Conservation (phyloP, 2,113 vertebrate genomes). For the Eurystomus gularis region DNA sequence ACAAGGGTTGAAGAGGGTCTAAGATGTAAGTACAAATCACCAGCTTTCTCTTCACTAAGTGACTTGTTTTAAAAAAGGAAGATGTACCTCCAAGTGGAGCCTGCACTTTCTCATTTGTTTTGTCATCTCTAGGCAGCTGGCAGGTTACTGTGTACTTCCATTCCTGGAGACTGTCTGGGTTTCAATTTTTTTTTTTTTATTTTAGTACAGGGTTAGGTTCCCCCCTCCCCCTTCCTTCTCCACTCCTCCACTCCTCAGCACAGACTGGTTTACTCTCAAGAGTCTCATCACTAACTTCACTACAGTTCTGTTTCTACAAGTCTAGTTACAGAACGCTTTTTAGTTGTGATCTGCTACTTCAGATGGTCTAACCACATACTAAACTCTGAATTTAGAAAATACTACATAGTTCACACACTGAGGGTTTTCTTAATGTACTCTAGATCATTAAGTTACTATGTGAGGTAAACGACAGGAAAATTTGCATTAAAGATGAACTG, state of each 20-base stretch:
- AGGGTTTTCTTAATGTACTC: not conserved
- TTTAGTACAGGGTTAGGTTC: not conserved
- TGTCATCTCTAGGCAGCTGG: not conserved
- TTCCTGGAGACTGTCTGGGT: not conserved
- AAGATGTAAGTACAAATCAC: slow-evolving; percentile 47
- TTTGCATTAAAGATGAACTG: not conserved
- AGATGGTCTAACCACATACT: not conserved
- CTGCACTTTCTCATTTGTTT: slow-evolving; percentile 27
- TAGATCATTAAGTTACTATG: not conserved
- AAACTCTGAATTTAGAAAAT: not conserved
- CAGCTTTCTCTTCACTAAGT: slow-evolving; percentile 44
- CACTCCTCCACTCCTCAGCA: not conserved
- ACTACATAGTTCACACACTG: not conserved
- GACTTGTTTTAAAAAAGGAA: slow-evolving; percentile 17
- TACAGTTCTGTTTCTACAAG: not conserved
- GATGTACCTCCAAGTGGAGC: not conserved
- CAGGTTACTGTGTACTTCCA: not conserved
- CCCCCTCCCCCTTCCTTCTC: not conserved
- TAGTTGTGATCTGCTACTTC: slow-evolving; percentile 5
- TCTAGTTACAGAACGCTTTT: not conserved
- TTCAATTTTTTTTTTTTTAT: not conserved
- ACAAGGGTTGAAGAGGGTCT: slow-evolving; percentile 44
- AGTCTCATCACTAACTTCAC: not conserved
- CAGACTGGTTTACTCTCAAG: not conserved
- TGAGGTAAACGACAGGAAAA: not conserved